Evolutionary conservation across 2,888 invertebrate genomes (phyloP), one percentile per base, ranked within the genome.

Genomic region (Lasioglossum pauxillum): DNA sequence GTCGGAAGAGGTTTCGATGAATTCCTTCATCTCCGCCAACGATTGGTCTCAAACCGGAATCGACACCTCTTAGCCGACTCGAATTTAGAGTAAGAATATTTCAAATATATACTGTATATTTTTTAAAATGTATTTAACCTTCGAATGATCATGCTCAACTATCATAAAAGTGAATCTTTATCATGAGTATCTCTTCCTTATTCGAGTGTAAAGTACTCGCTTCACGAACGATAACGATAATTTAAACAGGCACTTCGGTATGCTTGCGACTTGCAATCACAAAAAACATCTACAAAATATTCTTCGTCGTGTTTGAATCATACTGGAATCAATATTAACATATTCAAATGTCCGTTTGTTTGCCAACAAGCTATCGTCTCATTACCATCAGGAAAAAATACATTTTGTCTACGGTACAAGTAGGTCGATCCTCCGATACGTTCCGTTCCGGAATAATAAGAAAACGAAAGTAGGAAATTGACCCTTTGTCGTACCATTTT

Each of bases 1-100:
- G 73, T 82, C 74, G 64, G 72, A 46, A 76, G 72, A 78, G 74
- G 35, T 80, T 57, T 8, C 57, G 72, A 76, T 67, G 78, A 75
- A 84, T 89, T 75, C 53, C 44, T 67, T 19, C 46, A 69, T 80
- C 71, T 71, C 73, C 31, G 46, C 67, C 35, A 27, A 16, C 16
- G 19, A 53, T 41, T n/a, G 31, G 19, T 23, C 27, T 19, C 38
- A 12, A 78, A 46, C 44, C n/a, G 44, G 35, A 44, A 44, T 27
- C 60, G 44, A 44, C 41, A 23, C 12, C 75, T 23, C 44, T 23
- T 5, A 31, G 35, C 31, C 31, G 44, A 7, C 35, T 1, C 27
- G 1, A 60, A 16, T 14, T 46, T 12, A 4, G 23, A 78, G 31
- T 53, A 57, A n/a, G n/a, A 12, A 57, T 46, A 46, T 46, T 46